phyloP scores from a whole-genome alignment of 2,113 vertebrate species.

The Pagrus major region DNA sequence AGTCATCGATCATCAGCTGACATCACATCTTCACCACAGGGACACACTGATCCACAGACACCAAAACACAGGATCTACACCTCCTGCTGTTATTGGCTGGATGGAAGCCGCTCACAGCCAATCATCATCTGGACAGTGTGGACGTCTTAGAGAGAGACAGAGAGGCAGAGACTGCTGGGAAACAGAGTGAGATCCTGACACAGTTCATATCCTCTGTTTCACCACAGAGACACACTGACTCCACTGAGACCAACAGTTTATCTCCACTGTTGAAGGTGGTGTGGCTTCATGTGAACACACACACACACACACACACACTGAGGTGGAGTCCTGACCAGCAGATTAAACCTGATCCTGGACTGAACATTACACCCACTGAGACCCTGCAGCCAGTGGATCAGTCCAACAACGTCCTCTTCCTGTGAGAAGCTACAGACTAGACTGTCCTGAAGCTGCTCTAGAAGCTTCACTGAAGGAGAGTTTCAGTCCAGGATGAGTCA shows the following conservation, averaged over 20 bases:
- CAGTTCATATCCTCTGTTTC: neutral
- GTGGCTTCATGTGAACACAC: too few relatives aligned
- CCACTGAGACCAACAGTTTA: neutral
- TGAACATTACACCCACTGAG: too few relatives aligned
- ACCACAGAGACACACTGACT: conserved; percentile 7
- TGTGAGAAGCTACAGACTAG: neutral
- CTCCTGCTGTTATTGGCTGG: neutral
- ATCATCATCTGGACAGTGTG: neutral
- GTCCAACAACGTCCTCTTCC: neutral
- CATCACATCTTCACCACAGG: neutral
- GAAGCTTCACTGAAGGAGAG: conserved; percentile 13
- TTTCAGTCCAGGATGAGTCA: neutral
- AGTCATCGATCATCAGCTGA: neutral
- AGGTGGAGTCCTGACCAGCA: too few relatives aligned
- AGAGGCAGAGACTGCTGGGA: conserved; percentile 1
- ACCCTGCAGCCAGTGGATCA: neutral
- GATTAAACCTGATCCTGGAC: too few relatives aligned
- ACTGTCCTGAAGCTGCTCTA: conserved; percentile 6
- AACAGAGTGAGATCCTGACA: neutral
- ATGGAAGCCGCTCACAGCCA: neutral
- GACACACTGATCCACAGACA: neutral
- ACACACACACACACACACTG: too few relatives aligned
- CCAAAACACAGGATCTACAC: neutral
- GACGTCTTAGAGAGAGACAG: neutral
- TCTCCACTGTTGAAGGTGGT: neutral